Evolutionary conservation across 64 coral and sea anemone species (phyloP).

Genomic region (Pocillopora verrucosa): DNA sequence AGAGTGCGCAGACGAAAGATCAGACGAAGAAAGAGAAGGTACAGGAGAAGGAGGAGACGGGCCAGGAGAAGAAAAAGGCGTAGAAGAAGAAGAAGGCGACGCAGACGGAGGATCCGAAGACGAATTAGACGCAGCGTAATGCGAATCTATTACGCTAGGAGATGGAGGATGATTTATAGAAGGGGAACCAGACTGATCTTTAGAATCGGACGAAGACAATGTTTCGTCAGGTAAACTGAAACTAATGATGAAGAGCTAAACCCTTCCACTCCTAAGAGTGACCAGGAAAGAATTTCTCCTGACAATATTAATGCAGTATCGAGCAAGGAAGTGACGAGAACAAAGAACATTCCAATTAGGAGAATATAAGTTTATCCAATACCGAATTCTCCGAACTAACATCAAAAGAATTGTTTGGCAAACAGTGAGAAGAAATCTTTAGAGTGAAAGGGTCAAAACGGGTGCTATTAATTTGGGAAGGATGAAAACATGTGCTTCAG

Average conservation of each 20-base stretch:
- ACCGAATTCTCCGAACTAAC: no score
- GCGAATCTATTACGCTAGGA: neutral
- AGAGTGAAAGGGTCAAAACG: no score
- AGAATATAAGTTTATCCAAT: no score
- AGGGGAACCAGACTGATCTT: neutral
- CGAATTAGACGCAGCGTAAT: neutral
- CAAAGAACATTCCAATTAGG: no score
- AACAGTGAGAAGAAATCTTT: no score
- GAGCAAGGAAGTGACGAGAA: no score
- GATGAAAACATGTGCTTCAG: neutral
- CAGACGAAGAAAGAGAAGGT: neutral
- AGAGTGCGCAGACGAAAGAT: slow-evolving; percentile 3
- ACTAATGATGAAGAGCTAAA: neutral
- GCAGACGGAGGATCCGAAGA: neutral
- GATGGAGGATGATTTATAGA: neutral
- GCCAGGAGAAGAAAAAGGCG: slow-evolving; percentile 5
- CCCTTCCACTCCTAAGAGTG: neutral
- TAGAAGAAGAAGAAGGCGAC: neutral
- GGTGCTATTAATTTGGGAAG: neutral
- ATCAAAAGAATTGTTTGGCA: no score
- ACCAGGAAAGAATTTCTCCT: neutral
- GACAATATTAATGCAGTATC: no score
- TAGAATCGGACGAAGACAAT: neutral
- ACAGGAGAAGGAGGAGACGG: slow-evolving; percentile 12
- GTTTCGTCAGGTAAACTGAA: slow-evolving; percentile 1